phyloP scores from a whole-genome alignment of 2,113 vertebrate species.

The Mormoops blainvillei region DNA sequence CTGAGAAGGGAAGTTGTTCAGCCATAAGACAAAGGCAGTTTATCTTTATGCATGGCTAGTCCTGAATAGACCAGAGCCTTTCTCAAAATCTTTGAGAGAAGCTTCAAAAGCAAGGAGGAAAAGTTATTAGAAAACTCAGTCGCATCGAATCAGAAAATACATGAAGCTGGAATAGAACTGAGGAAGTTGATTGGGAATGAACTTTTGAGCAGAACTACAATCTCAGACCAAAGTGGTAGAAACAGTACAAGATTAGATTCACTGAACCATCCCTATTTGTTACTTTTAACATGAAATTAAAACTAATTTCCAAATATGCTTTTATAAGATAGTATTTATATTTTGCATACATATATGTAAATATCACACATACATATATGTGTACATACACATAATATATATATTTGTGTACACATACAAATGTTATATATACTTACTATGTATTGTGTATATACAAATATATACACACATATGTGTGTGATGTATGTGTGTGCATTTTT shows the following conservation, averaged over 20 bases:
- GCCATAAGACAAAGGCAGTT: conserved; percentile 19
- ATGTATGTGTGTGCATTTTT: not conserved
- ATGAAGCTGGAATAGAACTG: not conserved
- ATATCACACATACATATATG: not conserved
- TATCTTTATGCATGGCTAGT: not conserved
- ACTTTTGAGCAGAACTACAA: not conserved
- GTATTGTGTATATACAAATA: not conserved
- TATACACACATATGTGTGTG: not conserved
- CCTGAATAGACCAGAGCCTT: not conserved
- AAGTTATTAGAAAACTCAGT: conserved; percentile 31
- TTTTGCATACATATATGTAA: not conserved
- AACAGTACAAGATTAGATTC: not conserved
- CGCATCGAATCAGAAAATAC: conserved; percentile 21
- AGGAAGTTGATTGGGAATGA: not conserved
- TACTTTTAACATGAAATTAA: not conserved
- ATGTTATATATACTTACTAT: not conserved
- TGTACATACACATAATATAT: not conserved
- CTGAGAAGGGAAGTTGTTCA: not conserved
- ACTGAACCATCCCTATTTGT: not conserved
- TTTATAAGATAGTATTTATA: not conserved
- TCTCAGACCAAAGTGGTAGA: not conserved
- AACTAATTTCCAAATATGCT: not conserved
- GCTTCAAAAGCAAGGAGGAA: conserved; percentile 34
- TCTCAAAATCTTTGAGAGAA: conserved; percentile 30
- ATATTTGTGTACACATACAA: no score